Evolutionary conservation across 2,888 invertebrate genomes (phyloP), one percentile per base, ranked within the genome.

Genomic region (Gryllus longicercus): DNA sequence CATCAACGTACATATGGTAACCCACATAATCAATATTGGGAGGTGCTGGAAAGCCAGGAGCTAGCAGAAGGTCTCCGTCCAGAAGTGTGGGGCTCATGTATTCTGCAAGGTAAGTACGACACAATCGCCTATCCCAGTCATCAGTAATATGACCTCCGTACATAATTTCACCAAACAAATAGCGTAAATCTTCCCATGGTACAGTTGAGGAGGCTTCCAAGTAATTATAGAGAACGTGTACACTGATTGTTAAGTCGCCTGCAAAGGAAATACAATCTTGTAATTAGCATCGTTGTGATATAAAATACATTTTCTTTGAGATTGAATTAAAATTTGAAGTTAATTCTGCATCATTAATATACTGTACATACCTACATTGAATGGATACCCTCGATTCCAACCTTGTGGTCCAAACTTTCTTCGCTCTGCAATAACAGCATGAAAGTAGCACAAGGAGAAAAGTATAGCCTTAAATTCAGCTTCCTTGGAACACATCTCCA

Each of bases 61-160:
- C 96, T 23, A 96, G 90, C 83, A 90, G 89, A 11, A 95, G 87
- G 84, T 97, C 97, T 23, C 81, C 82, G 78, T 82, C 82, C 12
- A 82, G 91, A 86, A 97, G 89, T 85, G 96, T 95, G n/a, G 95
- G 91, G 85, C 94, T 93, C 92, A 98, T 93, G 86, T 94, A 97
- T 85, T 96, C 96, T 83, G 94, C 79, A 77, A 98, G 88, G 87
- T 95, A 96, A 1, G 94, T 95, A 79, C 93, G 90, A 85, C 97
- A 98, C 8, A 98, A 90, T 74, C 95, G 89, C 77, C 97, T 89
- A 87, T 98, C 97, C 96, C 97, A 97, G 86, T 98, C 97, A 85
- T 98, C 97, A 0, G 97, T 97, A 84, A 98, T 97, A 86, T 98
- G 98, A 0, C 98, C 98, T 1, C 97, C 97, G 85, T 98, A 98